Evolutionary conservation across 2,113 vertebrate genomes (phyloP), one percentile per base, ranked within the genome.

Genomic region (Calidris pygmaea): DNA sequence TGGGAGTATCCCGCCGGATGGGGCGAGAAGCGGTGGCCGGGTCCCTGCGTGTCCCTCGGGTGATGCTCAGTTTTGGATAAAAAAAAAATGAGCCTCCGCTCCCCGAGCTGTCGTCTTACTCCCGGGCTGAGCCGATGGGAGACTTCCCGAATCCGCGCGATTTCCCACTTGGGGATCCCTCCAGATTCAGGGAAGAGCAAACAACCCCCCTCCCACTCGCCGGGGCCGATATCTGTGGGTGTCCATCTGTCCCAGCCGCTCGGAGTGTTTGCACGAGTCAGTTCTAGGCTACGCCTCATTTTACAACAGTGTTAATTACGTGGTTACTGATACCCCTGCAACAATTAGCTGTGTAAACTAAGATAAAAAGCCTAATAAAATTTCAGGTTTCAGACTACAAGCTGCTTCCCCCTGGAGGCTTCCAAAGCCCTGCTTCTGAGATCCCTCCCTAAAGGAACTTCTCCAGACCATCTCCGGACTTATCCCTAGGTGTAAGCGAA

Each of bases 61-160:
- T 27, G 20, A 26, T 30, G 37, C 30, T 58, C 8, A 2, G 3
- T 26, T 30, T 30, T 30, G 16, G 53, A 30, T 17, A 10, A 55
- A n/a, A 19, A 56, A 43, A 30, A 17, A 21, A 45, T 34, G 12
- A 6, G 47, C 41, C 3, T 1, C 29, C 0, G 3, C 53, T 22
- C n/a, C 53, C 70, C 14, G 14, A 62, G 35, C 37, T 4, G 30
- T 37, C 20, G 29, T 45, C 22, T 22, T 4, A 9, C 35, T 52
- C 50, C 56, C 10, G 2, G 12, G 24, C 5, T 23, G 4, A 32
- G 48, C 0, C 0, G 1, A 0, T 6, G 55, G 59, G 37, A 41
- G 22, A 2, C 32, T 10, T 65, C 24, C 37, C 0, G 0, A 4
- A 10, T 27, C 59, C 15, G 1, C 3, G 3, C 0, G 1, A 0